Conservation (phyloP, 2,113 vertebrate genomes). For the Entelurus aequoreus region DNA sequence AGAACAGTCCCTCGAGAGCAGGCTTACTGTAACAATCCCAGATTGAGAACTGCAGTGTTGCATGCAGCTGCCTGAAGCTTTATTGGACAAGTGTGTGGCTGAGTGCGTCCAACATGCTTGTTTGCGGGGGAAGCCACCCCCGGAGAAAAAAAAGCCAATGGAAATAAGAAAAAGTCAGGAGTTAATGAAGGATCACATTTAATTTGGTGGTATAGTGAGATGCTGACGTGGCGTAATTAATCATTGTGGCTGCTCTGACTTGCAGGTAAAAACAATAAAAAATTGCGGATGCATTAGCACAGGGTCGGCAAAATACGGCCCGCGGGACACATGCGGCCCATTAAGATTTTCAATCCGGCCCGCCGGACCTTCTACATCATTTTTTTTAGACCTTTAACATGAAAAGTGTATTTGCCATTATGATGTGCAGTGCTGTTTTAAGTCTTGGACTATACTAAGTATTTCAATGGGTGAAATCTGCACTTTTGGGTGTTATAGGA, state of each 20-base stretch:
- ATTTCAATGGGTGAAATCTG: too few species aligned
- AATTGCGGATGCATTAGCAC: neutral
- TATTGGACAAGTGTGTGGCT: neutral
- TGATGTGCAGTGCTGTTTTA: too few species aligned
- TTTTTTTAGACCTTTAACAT: too few species aligned
- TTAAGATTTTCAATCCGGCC: too few species aligned
- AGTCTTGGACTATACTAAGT: too few species aligned
- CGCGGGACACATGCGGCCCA: too few species aligned
- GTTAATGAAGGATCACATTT: constrained; percentile 47
- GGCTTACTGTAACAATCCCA: too few species aligned
- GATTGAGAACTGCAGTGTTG: neutral
- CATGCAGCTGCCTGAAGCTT: neutral
- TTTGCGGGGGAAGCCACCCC: neutral
- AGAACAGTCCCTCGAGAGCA: too few species aligned
- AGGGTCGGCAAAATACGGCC: too few species aligned
- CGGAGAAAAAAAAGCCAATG: neutral
- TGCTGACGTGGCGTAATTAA: constrained; percentile 3
- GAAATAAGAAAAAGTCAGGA: constrained; percentile 22
- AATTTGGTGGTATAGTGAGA: constrained; percentile 39
- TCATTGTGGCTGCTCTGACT: neutral
- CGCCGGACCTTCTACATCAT: too few species aligned
- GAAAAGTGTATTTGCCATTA: too few species aligned
- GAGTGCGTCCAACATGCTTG: neutral
- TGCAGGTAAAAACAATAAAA: neutral
- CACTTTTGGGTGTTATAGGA: too few species aligned